Conservation (phyloP, 2,888 invertebrate genomes). For the Epiperipatus broadwayi region DNA sequence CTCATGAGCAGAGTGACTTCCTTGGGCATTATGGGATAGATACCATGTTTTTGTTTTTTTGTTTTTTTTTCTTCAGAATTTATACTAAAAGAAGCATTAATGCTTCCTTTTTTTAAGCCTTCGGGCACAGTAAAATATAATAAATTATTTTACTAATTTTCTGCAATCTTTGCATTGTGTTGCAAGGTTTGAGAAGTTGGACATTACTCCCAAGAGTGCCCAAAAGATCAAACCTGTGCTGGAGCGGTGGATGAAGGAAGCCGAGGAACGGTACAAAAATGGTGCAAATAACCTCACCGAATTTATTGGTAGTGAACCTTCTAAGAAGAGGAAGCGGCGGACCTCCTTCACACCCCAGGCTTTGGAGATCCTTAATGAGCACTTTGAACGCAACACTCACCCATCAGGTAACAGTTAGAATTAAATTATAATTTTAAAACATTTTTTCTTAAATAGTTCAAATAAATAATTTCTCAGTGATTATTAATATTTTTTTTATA, state of each 20-base stretch:
- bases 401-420: constrained; percentile 93
- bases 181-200: constrained; percentile 98
- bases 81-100: too few species aligned
- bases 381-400: constrained; percentile 91
- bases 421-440: neutral
- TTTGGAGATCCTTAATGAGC: constrained; percentile 74
- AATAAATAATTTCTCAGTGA: too few species aligned
- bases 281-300: constrained; percentile 84
- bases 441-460: neutral
- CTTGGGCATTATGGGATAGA: too few species aligned
- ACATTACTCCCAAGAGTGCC: constrained; percentile 97
- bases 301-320: constrained; percentile 86
- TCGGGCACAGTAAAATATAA: too few species aligned
- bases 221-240: constrained; percentile 97
- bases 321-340: constrained; percentile 84
- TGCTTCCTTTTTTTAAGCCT: too few species aligned
- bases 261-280: constrained; percentile 87
- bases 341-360: constrained; percentile 96
- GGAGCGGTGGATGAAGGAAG: constrained; percentile 97
- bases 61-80: too few species aligned
- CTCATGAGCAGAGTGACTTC: too few species aligned
- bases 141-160: neutral
- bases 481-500: too few species aligned
- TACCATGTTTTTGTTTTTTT: too few species aligned
- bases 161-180: neutral